Evolutionary conservation across 2,888 invertebrate species (phyloP).

Genomic region (Xestobium rufovillosum): DNA sequence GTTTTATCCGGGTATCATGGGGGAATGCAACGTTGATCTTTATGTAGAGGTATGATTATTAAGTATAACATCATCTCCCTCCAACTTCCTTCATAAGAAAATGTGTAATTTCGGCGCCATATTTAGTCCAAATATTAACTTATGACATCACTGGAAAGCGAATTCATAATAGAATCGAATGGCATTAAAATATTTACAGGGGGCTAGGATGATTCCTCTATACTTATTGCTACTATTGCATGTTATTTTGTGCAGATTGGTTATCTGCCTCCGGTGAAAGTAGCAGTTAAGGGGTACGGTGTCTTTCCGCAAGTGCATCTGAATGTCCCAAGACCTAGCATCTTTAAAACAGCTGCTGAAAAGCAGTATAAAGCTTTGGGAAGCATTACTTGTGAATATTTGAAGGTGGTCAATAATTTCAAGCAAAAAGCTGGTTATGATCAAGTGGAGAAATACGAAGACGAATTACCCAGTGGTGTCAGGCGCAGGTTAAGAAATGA

Average conservation of each 20-base stretch:
- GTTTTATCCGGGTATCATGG: slow-evolving; percentile 50
- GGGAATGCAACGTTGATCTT: slow-evolving; percentile 46
- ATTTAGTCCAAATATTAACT: too few species aligned
- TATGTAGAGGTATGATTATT: slow-evolving; percentile 35
- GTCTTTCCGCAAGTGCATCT: slow-evolving; percentile 54
- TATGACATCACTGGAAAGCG: too few species aligned
- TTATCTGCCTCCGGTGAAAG: slow-evolving; percentile 46
- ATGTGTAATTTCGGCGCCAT: too few species aligned
- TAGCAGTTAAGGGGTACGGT: slow-evolving; percentile 51
- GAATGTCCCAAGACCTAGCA: slow-evolving; percentile 42
- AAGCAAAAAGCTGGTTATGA: slow-evolving; percentile 14
- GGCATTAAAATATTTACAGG: too few species aligned
- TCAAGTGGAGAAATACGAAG: slow-evolving; percentile 13
- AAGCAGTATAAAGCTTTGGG: slow-evolving; percentile 48
- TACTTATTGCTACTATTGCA: too few species aligned
- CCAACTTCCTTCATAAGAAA: too few species aligned
- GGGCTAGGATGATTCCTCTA: too few species aligned
- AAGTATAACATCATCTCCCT: background rate
- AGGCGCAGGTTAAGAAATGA: slow-evolving; percentile 23
- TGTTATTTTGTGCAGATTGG: slow-evolving; percentile 53
- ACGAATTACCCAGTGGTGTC: slow-evolving; percentile 19
- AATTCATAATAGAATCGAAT: too few species aligned
- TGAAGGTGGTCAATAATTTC: slow-evolving; percentile 25
- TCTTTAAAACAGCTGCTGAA: slow-evolving; percentile 33
- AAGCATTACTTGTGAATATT: slow-evolving; percentile 40